Evolutionary conservation across 1,140 invertebrate genomes (phyloP), one percentile per base, ranked within the genome.

Genomic region (Pseudomyrmex concolor): DNA sequence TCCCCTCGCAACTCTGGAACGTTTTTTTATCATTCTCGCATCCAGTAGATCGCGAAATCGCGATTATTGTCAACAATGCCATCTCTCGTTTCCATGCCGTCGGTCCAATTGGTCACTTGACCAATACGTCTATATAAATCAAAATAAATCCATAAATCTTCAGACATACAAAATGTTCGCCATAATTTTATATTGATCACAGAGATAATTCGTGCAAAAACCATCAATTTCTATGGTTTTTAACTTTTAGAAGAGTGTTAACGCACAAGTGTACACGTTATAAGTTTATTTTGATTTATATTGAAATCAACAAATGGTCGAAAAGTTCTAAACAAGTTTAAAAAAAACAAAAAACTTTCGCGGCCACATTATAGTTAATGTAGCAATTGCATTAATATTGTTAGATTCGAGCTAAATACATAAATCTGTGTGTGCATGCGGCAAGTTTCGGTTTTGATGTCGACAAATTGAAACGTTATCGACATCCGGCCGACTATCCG

Each of bases 381-480:
- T 34, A 34, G 34, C 34, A 71, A 55, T 66, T 43, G 19, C 5
- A 8, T 13, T 3, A 72, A 54, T 10, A 71, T 48, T 60, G 19
- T 60, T 17, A 54, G 1, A 19, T 60, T 17, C 17, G 57, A 19
- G 17, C 57, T 12, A 60, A 60, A 22, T 60, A 19, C 54, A 25
- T 59, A 50, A 80, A 59, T 5, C 34, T 34, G 34, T 34, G 34
- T 34, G 13, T 51, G 17, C 34, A 77, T 67, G 50, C 43, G 19
- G 19, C 43, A 48, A 62, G 50, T 25, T 17, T 25, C 66, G 43
- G 54, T 43, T 59, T 50, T 22, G 66, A 80, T 54, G n/a, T 80
- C 76, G 76, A 80, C 76, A 80, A 80, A 80, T 80, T 80, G 76
- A 80, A 80, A 70, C 67, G 76, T 80, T 80, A 80, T 80, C 76